Evolutionary conservation across 1,140 invertebrate species (phyloP).

Genomic region (Lordiphosa mommai): DNA sequence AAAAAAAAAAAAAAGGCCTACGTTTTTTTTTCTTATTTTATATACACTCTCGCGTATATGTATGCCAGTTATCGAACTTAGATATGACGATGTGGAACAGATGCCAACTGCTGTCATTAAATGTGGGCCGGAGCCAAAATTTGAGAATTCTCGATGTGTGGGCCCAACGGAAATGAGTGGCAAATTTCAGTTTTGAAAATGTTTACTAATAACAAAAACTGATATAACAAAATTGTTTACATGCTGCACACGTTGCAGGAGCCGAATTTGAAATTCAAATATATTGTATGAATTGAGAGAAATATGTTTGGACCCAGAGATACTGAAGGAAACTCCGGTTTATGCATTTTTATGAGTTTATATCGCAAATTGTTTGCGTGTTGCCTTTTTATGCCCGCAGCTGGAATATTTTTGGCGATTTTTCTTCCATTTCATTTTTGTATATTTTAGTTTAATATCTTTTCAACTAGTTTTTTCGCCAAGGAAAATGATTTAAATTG

Average conservation of each 20-base stretch:
- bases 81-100: constrained; percentile 42
- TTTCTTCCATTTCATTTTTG: constrained; percentile 14
- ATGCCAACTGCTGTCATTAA: constrained; percentile 56
- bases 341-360: constrained; percentile 57
- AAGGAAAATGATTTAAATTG: constrained; percentile 65
- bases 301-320: constrained; percentile 27
- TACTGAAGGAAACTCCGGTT: constrained; percentile 37
- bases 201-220: constrained; percentile 58
- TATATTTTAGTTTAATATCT: constrained; percentile 45
- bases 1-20: constrained; percentile 5
- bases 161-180: constrained; percentile 52
- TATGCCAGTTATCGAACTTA: constrained; percentile 29
- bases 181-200: constrained; percentile 47
- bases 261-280: constrained; percentile 65
- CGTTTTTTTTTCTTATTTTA: not conserved
- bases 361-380: constrained; percentile 64
- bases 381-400: constrained; percentile 57
- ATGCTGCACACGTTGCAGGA: constrained; percentile 53
- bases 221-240: constrained; percentile 55
- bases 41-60: constrained; percentile 7
- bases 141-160: constrained; percentile 14
- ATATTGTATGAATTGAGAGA: constrained; percentile 14
- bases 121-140: constrained; percentile 38
- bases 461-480: constrained; percentile 51
- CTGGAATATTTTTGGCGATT: constrained; percentile 42